These are phyloP conservation scores for Misgurnus anguillicaudatus DNA, from an alignment of 2,113 vertebrate genomes.

Conservation along the genomic window DNA sequence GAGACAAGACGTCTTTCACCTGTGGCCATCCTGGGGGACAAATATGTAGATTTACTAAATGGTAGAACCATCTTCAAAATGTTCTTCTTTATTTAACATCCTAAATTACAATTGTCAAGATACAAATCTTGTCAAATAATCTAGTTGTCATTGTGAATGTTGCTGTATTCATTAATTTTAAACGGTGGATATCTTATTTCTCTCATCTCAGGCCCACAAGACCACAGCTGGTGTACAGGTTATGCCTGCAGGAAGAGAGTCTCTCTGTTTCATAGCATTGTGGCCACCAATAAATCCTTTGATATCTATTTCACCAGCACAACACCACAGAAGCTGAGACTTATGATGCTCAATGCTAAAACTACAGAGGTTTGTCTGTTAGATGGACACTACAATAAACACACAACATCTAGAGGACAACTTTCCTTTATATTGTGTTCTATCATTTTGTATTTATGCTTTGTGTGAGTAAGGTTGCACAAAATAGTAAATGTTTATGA, in stretches of 20 bases:
- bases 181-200: too few species aligned
- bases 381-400: not conserved
- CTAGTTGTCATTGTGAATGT: too few species aligned
- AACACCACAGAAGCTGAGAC: constrained; percentile 83
- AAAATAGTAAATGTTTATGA: too few species aligned
- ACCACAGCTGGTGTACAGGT: constrained; percentile 85
- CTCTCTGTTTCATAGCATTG: constrained; percentile 83
- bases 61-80: constrained; percentile 65
- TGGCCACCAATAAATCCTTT: constrained; percentile 76
- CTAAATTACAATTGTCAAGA: not conserved
- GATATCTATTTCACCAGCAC: constrained; percentile 80
- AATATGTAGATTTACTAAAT: constrained; percentile 84
- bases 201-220: constrained; percentile 79
- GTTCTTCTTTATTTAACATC: not conserved
- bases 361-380: constrained; percentile 69
- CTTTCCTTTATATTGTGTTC: too few species aligned
- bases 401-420: not conserved
- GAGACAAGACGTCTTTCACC: constrained; percentile 86
- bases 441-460: not conserved
- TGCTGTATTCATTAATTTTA: too few species aligned
- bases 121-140: not conserved
- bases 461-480: too few species aligned
- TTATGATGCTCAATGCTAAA: constrained; percentile 79
- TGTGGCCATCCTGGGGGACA: constrained; percentile 76
- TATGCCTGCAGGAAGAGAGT: constrained; percentile 82